Base-by-base conservation (phyloP, 2,113 vertebrate species). In the Ifrita kowaldi region DNA sequence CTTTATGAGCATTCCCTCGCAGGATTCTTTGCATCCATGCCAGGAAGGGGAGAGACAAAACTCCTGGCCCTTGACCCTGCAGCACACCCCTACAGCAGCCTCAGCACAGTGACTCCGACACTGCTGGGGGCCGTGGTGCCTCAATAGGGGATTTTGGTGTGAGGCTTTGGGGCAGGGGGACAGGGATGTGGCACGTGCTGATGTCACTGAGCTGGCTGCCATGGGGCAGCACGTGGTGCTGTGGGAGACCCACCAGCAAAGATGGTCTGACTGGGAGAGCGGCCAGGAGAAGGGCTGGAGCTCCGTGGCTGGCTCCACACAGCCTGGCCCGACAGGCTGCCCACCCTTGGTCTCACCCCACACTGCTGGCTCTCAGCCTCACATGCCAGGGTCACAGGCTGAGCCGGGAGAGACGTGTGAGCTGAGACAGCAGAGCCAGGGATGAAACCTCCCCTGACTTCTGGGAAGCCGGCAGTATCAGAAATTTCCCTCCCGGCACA, bases 251-350 rank as follows among this genome's bases (percentile, higher is more conserved):
- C 14, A 19, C 84, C 90, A 69, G 64, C 12, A 19, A 86, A 77
- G 80, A 64, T 15, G 12, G 77, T 50, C 33, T 22, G 10, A 49
- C 65, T 80, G 64, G 79, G 84, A 95, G 46, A 59, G 39, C 3
- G 4, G 71, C 83, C 93, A 84, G 93, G 68, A 82, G 64, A 92
- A 96, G 63, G 53, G 59, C 77, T 44, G 92, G 82, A 78, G 39
- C 46, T 60, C 53, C 10, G 14, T 10, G 53, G 18, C 84, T 20
- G 73, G 47, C 71, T 88, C 88, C 7, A 1, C 69, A 71, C 22
- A 32, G 50, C 70, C 65, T 5, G 23, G 32, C 44, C 82, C 17
- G 1, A 60, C 1, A 1, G 70, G 50, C 62, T 70, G 46, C 56
- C 24, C 67, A 23, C 70, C 57, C 71, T 62, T 2, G 1, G 39